These are phyloP conservation scores for Bhutanitis thaidina DNA, from an alignment of 2,888 invertebrate species.

Conservation along the genomic window DNA sequence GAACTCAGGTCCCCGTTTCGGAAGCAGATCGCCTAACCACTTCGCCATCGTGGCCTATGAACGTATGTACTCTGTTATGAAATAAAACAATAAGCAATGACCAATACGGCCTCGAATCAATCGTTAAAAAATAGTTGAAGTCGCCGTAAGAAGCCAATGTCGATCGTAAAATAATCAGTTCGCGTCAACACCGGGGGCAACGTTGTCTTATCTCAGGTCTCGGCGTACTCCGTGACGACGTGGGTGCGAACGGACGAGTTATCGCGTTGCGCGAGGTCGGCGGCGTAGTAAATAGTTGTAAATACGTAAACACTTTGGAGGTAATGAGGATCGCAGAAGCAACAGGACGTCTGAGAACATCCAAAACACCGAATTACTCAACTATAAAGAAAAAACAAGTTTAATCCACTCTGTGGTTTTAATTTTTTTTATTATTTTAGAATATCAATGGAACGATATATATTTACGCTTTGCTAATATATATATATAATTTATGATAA, in stretches of 20 bases:
- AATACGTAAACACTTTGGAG: constrained; percentile 1
- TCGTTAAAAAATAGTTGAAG: constrained; percentile 9
- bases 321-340: too few relatives aligned
- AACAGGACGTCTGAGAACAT: too few relatives aligned
- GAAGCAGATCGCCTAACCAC: too few relatives aligned
- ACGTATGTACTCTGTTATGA: background rate
- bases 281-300: constrained; percentile 14
- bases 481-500: too few relatives aligned
- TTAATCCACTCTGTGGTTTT: too few relatives aligned
- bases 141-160: constrained; percentile 11
- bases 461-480: too few relatives aligned
- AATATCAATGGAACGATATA: too few relatives aligned
- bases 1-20: too few relatives aligned
- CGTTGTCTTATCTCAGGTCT: constrained; percentile 8
- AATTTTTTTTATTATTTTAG: too few relatives aligned
- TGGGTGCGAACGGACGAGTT: constrained; percentile 6
- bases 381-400: too few relatives aligned
- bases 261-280: constrained; percentile 20
- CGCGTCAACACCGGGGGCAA: constrained; percentile 1
- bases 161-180: constrained; percentile 14
- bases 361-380: too few relatives aligned
- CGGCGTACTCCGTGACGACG: background rate
- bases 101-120: constrained; percentile 14
- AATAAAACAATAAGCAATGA: constrained; percentile 13
- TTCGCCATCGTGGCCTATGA: too few relatives aligned